A percentile compares a stretch with the other conserved stretches of the same genome.
These are phyloP conservation scores for Carettochelys insculpta DNA, from an alignment of 2,113 vertebrate species.

Conservation along the genomic window DNA sequence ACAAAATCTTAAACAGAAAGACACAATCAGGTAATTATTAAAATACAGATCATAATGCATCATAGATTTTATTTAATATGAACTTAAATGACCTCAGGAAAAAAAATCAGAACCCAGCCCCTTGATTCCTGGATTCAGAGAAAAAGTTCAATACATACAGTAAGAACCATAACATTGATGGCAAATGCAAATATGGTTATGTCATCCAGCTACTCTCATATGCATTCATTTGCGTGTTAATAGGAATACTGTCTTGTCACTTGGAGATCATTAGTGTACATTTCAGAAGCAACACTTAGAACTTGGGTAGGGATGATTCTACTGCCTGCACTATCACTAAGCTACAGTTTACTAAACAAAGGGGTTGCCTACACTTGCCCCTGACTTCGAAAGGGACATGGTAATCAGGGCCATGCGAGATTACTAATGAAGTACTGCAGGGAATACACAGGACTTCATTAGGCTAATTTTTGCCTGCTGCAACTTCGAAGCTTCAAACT, in stretches of 20 bases:
- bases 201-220: neutral
- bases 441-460: no score
- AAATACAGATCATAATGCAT: neutral
- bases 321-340: neutral
- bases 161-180: neutral
- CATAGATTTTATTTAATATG: neutral
- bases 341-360: accelerated
- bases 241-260: no score
- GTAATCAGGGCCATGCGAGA: no score
- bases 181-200: accelerated
- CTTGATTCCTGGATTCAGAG: neutral
- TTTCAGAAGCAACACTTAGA: accelerated
- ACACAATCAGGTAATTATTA: neutral
- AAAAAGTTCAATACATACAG: accelerated
- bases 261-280: accelerated
- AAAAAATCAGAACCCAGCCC: neutral
- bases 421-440: no score
- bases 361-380: no score
- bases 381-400: no score
- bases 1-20: neutral
- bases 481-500: no score
- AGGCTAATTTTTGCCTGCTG: no score
- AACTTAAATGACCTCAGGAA: neutral
- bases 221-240: neutral
- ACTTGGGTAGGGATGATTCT: accelerated